These are phyloP conservation scores for Trichomycterus rosablanca DNA, from an alignment of 2,113 vertebrate genomes.

Conservation along the genomic window DNA sequence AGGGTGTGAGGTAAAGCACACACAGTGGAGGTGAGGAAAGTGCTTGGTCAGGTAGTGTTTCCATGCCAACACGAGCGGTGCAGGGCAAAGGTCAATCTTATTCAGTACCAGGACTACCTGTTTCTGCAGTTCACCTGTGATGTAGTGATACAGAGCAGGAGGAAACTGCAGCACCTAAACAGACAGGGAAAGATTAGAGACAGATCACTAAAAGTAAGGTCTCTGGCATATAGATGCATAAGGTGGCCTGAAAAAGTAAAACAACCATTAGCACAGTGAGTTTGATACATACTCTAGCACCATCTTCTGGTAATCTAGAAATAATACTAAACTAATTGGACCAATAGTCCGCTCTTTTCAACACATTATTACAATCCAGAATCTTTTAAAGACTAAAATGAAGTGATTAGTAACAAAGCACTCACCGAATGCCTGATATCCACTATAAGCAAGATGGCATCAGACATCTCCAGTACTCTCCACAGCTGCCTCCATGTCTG, in stretches of 20 bases:
- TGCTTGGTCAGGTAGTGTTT: slow-evolving; percentile 80
- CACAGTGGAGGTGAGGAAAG: slow-evolving; percentile 76
- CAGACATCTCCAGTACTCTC: slow-evolving; percentile 91
- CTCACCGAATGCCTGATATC: slow-evolving; percentile 86
- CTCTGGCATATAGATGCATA: no score
- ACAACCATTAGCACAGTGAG: no score
- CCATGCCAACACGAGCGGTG: slow-evolving; percentile 81
- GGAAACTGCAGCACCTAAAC: slow-evolving; percentile 82
- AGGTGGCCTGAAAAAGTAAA: no score
- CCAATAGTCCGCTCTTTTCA: no score
- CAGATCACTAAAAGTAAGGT: no score
- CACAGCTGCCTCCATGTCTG: slow-evolving; percentile 92
- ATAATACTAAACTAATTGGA: no score
- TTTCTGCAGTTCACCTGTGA: slow-evolving; percentile 76
- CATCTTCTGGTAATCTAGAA: no score
- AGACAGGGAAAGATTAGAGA: not conserved
- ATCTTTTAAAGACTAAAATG: no score
- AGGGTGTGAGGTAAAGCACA: slow-evolving; percentile 84
- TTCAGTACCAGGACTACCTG: slow-evolving; percentile 83
- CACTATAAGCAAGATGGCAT: slow-evolving; percentile 82
- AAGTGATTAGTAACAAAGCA: slow-evolving; percentile 11
- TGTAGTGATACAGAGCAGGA: slow-evolving; percentile 77
- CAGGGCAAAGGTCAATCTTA: slow-evolving; percentile 81
- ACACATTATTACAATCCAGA: no score
- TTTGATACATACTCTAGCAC: no score